phyloP scores from a whole-genome alignment of 30 jellyfish, hydroid and myxozoan species.

The Chironex yamaguchii region DNA sequence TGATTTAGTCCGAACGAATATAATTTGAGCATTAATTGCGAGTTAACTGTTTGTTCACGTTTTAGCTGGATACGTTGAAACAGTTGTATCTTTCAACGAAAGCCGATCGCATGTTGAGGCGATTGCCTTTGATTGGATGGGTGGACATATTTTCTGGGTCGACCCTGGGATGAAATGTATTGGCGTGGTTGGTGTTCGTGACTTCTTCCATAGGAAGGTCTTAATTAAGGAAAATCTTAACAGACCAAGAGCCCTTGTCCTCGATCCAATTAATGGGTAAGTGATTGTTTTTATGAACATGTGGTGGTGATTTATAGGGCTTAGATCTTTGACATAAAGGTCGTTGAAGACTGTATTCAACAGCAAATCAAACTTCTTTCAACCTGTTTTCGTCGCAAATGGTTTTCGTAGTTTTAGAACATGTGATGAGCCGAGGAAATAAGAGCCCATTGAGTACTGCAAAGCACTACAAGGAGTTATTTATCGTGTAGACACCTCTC shows the following conservation, averaged over 20 bases:
- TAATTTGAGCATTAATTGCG: too few species aligned
- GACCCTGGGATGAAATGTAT: conserved; percentile 86
- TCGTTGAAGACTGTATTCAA: too few species aligned
- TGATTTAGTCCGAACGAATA: too few species aligned
- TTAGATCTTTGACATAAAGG: too few species aligned
- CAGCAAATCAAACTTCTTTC: too few species aligned
- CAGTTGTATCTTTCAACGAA: conserved; percentile 68
- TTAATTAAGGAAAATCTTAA: conserved; percentile 64
- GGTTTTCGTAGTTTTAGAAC: too few species aligned
- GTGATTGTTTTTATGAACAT: not conserved
- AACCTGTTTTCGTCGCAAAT: too few species aligned
- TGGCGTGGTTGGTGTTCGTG: conserved; percentile 70
- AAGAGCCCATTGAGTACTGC: too few species aligned
- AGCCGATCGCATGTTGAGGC: conserved; percentile 85
- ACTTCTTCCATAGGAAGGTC: conserved; percentile 37
- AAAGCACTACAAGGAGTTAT: too few species aligned
- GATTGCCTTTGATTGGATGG: conserved; percentile 90
- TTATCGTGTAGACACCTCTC: too few species aligned
- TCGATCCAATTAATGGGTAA: conserved; percentile 88
- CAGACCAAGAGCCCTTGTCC: conserved; percentile 85
- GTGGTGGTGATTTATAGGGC: too few species aligned
- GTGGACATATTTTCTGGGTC: conserved; percentile 70
- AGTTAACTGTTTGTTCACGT: not conserved
- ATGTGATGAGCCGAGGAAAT: too few species aligned
- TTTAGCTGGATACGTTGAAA: conserved; percentile 66